Conservation (phyloP, 2,113 vertebrate genomes). For the human region DNA sequence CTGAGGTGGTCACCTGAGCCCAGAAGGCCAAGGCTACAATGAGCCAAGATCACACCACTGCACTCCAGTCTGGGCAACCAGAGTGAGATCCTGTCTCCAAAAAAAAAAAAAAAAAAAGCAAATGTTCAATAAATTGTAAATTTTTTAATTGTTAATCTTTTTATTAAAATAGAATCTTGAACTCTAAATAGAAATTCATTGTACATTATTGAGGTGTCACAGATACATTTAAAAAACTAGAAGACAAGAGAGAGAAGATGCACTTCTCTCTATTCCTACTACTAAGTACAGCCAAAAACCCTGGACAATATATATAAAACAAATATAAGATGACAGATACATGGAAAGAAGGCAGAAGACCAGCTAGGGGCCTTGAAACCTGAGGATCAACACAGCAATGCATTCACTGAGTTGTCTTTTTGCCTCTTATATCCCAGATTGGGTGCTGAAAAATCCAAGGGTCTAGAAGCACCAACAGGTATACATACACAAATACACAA, state of each 20-base stretch:
- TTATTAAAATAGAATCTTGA: background rate
- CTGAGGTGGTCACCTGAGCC: too few species aligned
- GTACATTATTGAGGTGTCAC: background rate
- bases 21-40: too few species aligned
- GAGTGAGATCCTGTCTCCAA: too few species aligned
- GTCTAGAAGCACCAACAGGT: background rate
- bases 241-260: background rate
- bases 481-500: background rate
- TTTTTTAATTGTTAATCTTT: too few species aligned
- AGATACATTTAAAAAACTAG: background rate
- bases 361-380: background rate
- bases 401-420: background rate
- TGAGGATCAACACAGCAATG: background rate
- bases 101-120: background rate
- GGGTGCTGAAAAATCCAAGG: background rate
- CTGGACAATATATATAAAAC: background rate
- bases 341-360: background rate
- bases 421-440: background rate
- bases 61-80: too few species aligned
- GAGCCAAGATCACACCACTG: too few species aligned
- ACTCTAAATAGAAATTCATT: background rate
- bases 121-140: background rate
- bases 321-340: background rate
- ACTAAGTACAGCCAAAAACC: background rate
- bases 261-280: background rate